phyloP scores from a whole-genome alignment of 2,797 vertebrate genomes.

The Oryzias sinensis region DNA sequence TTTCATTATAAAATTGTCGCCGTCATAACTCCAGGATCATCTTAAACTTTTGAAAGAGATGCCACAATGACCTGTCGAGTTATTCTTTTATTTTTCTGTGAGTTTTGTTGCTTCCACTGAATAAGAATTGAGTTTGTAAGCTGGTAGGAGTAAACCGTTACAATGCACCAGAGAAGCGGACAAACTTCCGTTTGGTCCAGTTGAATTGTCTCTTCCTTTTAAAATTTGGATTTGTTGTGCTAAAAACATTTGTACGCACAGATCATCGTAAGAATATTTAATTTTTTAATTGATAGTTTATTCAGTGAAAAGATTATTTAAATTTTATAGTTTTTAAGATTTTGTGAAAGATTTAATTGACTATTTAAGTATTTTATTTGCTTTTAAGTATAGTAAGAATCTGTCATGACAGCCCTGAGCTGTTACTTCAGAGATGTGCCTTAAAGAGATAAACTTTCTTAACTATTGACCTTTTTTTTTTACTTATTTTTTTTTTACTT shows the following conservation, averaged over 20 bases:
- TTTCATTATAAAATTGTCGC: conserved; percentile 18
- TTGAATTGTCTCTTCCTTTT: neutral
- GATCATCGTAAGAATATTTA: neutral
- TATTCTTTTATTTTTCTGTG: neutral
- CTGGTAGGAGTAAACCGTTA: neutral
- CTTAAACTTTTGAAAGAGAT: neutral
- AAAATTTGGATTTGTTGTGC: neutral
- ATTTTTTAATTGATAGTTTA: conserved; percentile 8
- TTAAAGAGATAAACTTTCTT: conserved; percentile 17
- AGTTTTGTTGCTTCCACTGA: neutral
- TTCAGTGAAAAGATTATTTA: conserved; percentile 25
- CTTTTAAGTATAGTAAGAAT: conserved; percentile 1
- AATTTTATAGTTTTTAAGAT: conserved; percentile 28
- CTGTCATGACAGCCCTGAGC: conserved; percentile 5
- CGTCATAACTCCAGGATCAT: conserved; percentile 27
- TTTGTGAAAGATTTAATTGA: conserved; percentile 9
- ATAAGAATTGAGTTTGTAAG: no score
- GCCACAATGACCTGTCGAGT: conserved; percentile 1
- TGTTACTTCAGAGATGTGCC: conserved; percentile 48
- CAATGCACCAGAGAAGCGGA: neutral
- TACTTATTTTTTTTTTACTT: neutral
- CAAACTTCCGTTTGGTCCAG: conserved; percentile 2
- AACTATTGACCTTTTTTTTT: neutral
- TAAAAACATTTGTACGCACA: neutral
- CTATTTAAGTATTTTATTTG: conserved; percentile 23